These are phyloP conservation scores for Uropsilus gracilis DNA, from an alignment of 2,113 vertebrate genomes.

Conservation along the genomic window DNA sequence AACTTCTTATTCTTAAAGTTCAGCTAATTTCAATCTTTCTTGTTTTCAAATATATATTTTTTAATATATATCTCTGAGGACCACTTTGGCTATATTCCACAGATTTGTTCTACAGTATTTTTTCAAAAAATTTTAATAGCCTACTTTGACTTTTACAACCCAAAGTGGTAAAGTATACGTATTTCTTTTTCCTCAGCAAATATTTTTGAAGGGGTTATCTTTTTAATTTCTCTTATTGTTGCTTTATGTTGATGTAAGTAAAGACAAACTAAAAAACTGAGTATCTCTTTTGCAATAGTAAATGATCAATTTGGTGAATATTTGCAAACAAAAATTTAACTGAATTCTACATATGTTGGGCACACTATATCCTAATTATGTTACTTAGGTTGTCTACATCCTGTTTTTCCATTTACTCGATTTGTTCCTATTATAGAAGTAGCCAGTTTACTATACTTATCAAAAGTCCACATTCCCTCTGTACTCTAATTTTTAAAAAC, in stretches of 20 bases:
- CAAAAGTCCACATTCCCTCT: not conserved
- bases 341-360: not conserved
- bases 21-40: not conserved
- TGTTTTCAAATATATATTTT: not conserved
- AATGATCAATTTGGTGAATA: conserved; percentile 27
- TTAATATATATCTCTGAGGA: not conserved
- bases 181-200: not conserved
- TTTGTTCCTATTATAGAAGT: not conserved
- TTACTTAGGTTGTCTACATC: not conserved
- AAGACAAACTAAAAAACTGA: not conserved
- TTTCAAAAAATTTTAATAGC: not conserved
- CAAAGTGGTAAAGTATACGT: not conserved
- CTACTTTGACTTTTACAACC: not conserved
- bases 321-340: not conserved
- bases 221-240: not conserved
- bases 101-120: not conserved
- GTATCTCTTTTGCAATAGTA: not conserved
- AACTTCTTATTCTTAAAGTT: not conserved
- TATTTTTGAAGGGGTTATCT: not conserved
- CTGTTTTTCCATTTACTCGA: conserved; percentile 25
- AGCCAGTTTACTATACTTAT: not conserved
- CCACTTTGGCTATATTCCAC: not conserved
- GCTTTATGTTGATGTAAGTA: not conserved
- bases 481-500: not conserved
- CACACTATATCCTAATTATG: not conserved